Percentiles rank a stretch among this genome's conserved stretches.
These are phyloP conservation scores for Nanorana parkeri DNA, from an alignment of 2,113 vertebrate species.

Conservation along the genomic window DNA sequence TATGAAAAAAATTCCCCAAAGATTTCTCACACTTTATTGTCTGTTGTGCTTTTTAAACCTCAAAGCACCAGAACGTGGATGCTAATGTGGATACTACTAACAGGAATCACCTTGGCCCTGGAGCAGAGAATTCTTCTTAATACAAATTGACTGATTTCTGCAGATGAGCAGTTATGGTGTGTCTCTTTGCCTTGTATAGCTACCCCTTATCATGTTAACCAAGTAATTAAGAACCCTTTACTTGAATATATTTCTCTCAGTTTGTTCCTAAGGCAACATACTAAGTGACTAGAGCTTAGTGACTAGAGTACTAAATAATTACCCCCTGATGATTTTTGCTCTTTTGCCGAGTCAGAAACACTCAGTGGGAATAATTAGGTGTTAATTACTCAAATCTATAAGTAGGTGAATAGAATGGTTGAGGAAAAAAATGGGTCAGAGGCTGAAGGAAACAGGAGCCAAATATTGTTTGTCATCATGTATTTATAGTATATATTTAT, in stretches of 20 bases:
- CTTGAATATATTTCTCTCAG: slow-evolving; percentile 46
- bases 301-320: slow-evolving; percentile 58
- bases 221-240: slow-evolving; percentile 57
- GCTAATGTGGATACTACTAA: slow-evolving; percentile 44
- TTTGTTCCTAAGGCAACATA: slow-evolving; percentile 58
- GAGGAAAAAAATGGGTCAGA: slow-evolving; percentile 47
- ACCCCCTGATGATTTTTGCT: slow-evolving; percentile 58
- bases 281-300: slow-evolving; percentile 58
- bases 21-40: neutral
- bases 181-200: slow-evolving; percentile 51
- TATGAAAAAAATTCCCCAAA: slow-evolving; percentile 18
- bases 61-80: slow-evolving; percentile 31
- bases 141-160: slow-evolving; percentile 51
- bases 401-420: slow-evolving; percentile 50
- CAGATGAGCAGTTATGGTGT: slow-evolving; percentile 52
- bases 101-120: slow-evolving; percentile 44
- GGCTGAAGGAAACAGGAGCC: slow-evolving; percentile 28
- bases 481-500: slow-evolving; percentile 2
- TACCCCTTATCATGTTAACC: slow-evolving; percentile 57
- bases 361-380: slow-evolving; percentile 57
- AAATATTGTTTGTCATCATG: neutral
- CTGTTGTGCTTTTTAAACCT: slow-evolving; percentile 29
- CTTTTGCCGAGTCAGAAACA: slow-evolving; percentile 57
- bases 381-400: slow-evolving; percentile 59
- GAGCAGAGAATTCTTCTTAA: slow-evolving; percentile 49